These are phyloP conservation scores for Andrena fulva DNA, from an alignment of 2,888 invertebrate genomes.

Conservation along the genomic window DNA sequence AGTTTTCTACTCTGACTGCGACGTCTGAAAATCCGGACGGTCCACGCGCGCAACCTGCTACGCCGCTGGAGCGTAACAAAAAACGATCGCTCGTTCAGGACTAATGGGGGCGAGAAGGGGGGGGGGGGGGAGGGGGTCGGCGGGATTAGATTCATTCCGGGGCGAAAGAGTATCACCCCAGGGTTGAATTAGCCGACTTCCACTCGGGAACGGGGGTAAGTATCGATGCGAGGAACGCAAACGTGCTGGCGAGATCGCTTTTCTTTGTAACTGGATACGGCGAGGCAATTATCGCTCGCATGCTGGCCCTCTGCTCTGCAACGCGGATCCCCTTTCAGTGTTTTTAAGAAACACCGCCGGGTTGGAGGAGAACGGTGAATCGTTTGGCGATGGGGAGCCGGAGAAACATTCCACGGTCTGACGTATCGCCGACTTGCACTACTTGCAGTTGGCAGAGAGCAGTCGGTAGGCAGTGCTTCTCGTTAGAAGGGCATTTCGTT, in stretches of 20 bases:
- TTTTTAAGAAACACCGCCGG: background rate
- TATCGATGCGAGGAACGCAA: conserved; percentile 17
- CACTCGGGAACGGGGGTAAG: conserved; percentile 25
- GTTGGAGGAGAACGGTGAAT: background rate
- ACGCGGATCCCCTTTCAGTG: background rate
- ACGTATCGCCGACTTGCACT: background rate
- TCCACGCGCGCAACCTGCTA: conserved; percentile 38
- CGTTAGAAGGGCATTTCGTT: too few species aligned
- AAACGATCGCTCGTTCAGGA: conserved; percentile 40
- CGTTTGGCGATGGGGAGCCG: background rate
- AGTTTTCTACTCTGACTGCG: conserved; percentile 62
- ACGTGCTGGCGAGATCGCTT: conserved; percentile 28
- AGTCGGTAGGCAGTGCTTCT: too few species aligned
- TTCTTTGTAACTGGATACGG: conserved; percentile 20
- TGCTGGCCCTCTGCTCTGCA: background rate
- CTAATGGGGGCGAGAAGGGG: background rate
- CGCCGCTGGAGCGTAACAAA: conserved; percentile 40
- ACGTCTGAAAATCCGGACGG: conserved; percentile 59
- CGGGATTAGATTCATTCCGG: conserved; percentile 57
- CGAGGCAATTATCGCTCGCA: conserved; percentile 25
- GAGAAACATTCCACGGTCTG: background rate
- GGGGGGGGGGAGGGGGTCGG: background rate
- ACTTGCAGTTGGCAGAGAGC: background rate
- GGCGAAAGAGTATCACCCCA: conserved; percentile 20
- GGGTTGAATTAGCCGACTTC: conserved; percentile 46